These are phyloP conservation scores for Lathronympha strigana DNA, from an alignment of 2,888 invertebrate species.

Conservation along the genomic window DNA sequence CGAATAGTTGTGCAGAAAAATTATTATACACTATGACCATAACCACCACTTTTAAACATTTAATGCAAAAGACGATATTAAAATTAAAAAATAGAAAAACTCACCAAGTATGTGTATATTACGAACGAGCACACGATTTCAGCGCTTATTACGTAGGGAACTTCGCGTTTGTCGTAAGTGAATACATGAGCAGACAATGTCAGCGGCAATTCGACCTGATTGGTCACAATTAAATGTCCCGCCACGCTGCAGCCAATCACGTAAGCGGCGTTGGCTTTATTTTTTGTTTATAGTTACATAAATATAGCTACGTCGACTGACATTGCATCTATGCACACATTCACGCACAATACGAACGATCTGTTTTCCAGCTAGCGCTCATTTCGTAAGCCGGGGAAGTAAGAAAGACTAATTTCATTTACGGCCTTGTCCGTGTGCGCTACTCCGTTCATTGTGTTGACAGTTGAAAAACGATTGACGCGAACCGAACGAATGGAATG, in stretches of 20 bases:
- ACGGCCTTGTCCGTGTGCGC: conserved; percentile 36
- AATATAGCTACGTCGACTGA: conserved; percentile 64
- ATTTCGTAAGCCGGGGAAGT: conserved; percentile 46
- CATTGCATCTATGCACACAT: conserved; percentile 68
- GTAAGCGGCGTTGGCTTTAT: conserved; percentile 70
- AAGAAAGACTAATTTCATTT: conserved; percentile 40
- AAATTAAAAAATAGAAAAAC: conserved; percentile 64
- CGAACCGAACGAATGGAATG: too few relatives aligned
- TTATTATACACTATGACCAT: conserved; percentile 29
- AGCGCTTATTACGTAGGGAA: conserved; percentile 83
- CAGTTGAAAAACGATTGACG: conserved; percentile 39
- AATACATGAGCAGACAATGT: conserved; percentile 71
- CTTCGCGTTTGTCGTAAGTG: conserved; percentile 74
- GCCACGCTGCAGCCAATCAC: conserved; percentile 72
- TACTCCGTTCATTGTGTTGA: conserved; percentile 35
- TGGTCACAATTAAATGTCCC: conserved; percentile 76
- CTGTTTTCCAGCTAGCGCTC: conserved; percentile 58
- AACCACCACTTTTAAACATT: conserved; percentile 45
- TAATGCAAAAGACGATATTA: conserved; percentile 47
- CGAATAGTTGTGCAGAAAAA: conserved; percentile 43
- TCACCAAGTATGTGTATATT: conserved; percentile 76
- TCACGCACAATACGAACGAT: conserved; percentile 52
- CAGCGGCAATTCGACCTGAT: conserved; percentile 63
- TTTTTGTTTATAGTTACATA: conserved; percentile 78
- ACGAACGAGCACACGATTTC: conserved; percentile 81